Base-by-base conservation (phyloP, 2,888 invertebrate species). In the Cheilosia vulpina region DNA sequence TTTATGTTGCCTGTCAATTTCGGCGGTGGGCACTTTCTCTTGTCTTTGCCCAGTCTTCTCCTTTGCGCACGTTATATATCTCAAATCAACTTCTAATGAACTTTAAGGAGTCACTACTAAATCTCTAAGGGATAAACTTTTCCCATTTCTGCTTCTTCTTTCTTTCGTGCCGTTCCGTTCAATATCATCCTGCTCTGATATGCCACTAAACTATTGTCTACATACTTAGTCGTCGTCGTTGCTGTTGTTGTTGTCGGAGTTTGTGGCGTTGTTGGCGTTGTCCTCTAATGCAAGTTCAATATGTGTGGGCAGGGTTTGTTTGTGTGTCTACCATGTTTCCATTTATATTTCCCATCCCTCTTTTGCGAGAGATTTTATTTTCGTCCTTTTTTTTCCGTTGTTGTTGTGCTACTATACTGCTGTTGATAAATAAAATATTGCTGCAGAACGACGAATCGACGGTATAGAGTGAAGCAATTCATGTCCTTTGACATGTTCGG, bases 1-100 rank as follows among this genome's bases (percentile, higher is more conserved):
- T 24, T 27, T 52, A 43, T 15, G 24, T n/a, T 45, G 2, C 17
- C 69, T 27, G 41, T 31, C 65, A 19, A 41, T 57, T 62, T 52
- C 4, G 50, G 24, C 34, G 34, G 47, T 38, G 17, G 53, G 31
- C 63, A 65, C 65, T 79, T 60, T 66, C 60, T 72, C 41, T 72
- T 66, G 24, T 77, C 62, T 71, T 65, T 65, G 62, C 41, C 31
- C 43, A 19, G 34, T 13, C 27, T 27, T 21, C 47, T 50, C 27
- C 27, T 50, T 62, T 58, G 38, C 52, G 63, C 65, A 71, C 75
- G 71, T 60, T 85, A 66, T 81, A 76, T 81, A 76, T 85, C 68
- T 68, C 76, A 85, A 85, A 85, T 85, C 85, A 85, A 85, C 85
- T 85, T 85, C 85, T 85, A 81, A 85, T 85, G 85, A 85, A 85